Base-by-base conservation (phyloP, 1,140 invertebrate genomes). In the Triops longicaudatus region DNA sequence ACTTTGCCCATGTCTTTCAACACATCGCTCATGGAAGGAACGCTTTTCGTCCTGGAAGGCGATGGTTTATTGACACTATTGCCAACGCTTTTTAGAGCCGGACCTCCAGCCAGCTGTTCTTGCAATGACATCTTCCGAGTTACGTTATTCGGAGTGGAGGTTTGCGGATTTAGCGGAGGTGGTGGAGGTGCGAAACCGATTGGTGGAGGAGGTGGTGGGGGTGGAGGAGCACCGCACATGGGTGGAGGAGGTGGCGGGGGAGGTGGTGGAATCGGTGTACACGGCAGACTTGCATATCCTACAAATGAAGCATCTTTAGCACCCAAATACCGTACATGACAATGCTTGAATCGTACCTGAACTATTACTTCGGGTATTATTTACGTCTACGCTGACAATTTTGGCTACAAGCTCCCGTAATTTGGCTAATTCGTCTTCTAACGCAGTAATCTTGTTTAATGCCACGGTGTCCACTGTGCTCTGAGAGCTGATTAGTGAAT, bases 1-100 rank as follows among this genome's bases (percentile, higher is more conserved):
- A 78, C 78, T 77, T 78, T 78, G 22, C 75, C 75, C 78, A 78
- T 76, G 31, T 76, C 78, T 44, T 78, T 78, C 11, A 78, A 72
- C n/a, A 78, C 78, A 73, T 78, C 78, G 4, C 74, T 76, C 78
- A 78, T 78, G 31, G 74, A 76, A 4, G 78, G 78, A 37, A 78
- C 78, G 6, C 73, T 75, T 31, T 22, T 77, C 28, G 74, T 73
- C 31, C 78, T 31, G 1, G 78, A 43, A 9, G 41, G 5, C 41
- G 78, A 43, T 6, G 41, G 5, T 28, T 26, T 73, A 12, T 75
- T 72, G 2, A 14, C 31, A 26, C 22, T 26, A 22, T 76, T 41
- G 26, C 71, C 37, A 12, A 74, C 31, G 5, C 50, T 63, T 76
- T 78, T 78, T 76, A 78, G 72, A 22, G 50, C 76, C 43, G 76